Percentiles rank a stretch among this genome's conserved stretches.
Conservation (phyloP, 2,797 vertebrate species). For the Girardinus metallicus region DNA sequence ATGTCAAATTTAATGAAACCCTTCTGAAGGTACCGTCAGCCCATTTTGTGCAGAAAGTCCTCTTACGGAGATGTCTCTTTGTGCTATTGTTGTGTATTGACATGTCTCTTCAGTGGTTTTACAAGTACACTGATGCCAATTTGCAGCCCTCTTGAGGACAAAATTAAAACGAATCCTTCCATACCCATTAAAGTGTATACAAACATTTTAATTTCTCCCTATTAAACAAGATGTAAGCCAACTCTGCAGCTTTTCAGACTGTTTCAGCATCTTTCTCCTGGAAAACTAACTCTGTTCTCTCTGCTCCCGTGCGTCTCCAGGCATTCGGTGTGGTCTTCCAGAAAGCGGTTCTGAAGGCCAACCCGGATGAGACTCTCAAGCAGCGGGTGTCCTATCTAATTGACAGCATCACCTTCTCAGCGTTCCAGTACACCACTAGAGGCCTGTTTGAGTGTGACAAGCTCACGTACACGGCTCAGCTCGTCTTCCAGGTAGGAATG, state of each 20-base stretch:
- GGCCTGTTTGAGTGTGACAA: constrained; percentile 95
- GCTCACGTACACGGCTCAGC: constrained; percentile 74
- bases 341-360: constrained; percentile 88
- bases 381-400: constrained; percentile 86
- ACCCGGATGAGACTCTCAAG: constrained; percentile 79
- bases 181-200: background rate
- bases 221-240: background rate
- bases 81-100: background rate
- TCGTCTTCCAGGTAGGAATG: constrained; percentile 69
- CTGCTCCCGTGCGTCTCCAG: constrained; percentile 67
- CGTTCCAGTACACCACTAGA: constrained; percentile 91
- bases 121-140: background rate
- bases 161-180: background rate
- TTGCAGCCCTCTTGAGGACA: background rate
- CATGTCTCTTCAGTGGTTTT: background rate
- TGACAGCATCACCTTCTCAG: constrained; percentile 92
- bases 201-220: background rate
- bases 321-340: constrained; percentile 92
- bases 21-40: background rate
- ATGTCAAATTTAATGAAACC: background rate
- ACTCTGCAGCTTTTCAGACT: background rate
- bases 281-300: background rate
- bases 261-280: background rate
- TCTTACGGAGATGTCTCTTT: background rate
- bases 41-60: background rate